Percentiles rank a stretch among this genome's conserved stretches.
These are phyloP conservation scores for Clarias batrachus DNA, from an alignment of 2,113 vertebrate genomes.

Conservation along the genomic window DNA sequence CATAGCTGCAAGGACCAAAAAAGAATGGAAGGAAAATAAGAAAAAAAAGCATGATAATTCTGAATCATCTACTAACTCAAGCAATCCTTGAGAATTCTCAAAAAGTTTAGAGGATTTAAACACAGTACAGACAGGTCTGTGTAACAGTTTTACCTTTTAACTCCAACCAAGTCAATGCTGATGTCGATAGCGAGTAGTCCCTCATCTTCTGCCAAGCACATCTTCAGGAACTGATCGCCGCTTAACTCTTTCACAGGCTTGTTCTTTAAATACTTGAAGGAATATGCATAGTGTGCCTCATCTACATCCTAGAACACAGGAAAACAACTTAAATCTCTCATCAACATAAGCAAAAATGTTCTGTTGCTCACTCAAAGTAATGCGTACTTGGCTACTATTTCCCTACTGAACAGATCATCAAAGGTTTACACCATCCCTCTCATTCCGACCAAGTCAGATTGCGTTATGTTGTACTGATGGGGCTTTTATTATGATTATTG, in stretches of 20 bases:
- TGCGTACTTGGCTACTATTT: too few relatives aligned
- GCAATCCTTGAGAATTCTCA: background rate
- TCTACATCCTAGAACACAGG: constrained; percentile 81
- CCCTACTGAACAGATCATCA: too few relatives aligned
- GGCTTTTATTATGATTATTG: too few relatives aligned
- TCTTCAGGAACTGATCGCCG: constrained; percentile 96
- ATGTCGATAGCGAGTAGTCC: constrained; percentile 87
- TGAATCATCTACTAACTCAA: background rate
- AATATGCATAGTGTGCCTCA: constrained; percentile 93
- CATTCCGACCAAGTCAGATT: too few relatives aligned
- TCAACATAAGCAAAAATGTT: background rate
- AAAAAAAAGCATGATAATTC: background rate
- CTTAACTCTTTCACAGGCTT: constrained; percentile 95
- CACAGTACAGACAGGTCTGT: background rate
- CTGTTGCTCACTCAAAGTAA: too few relatives aligned
- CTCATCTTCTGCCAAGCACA: constrained; percentile 91
- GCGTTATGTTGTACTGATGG: too few relatives aligned
- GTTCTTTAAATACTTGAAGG: constrained; percentile 98
- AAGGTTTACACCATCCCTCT: too few relatives aligned
- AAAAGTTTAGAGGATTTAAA: background rate
- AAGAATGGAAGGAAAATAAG: background rate
- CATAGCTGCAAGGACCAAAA: constrained; percentile 74
- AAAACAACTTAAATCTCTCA: background rate
- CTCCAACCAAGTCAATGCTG: constrained; percentile 93
- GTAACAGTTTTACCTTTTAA: constrained; percentile 82